phyloP scores from a whole-genome alignment of 2,888 invertebrate genomes.

The Globia sparganii region DNA sequence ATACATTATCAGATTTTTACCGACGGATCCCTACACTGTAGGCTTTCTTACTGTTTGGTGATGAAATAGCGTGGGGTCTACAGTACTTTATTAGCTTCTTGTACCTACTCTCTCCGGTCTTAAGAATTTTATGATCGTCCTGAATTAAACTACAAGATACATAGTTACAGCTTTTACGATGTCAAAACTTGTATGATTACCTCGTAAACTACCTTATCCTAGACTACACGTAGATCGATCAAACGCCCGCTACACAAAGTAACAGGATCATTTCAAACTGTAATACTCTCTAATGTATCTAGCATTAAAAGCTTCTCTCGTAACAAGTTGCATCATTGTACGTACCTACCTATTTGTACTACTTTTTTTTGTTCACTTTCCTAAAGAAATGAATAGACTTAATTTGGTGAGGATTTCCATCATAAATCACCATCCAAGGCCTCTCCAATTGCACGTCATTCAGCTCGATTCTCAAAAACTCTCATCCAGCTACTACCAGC shows the following conservation, averaged over 20 bases:
- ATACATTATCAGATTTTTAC: neutral
- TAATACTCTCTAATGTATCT: neutral
- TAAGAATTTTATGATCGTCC: neutral
- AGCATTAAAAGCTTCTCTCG: neutral
- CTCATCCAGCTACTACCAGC: no score
- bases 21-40: neutral
- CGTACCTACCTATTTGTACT: neutral
- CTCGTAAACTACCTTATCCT: conserved; percentile 40
- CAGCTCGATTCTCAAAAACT: no score
- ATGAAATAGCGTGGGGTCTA: neutral
- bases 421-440: no score
- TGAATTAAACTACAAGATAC: conserved; percentile 16
- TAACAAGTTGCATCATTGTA: neutral
- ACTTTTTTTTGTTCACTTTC: no score
- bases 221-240: conserved; percentile 1
- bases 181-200: conserved; percentile 43
- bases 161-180: conserved; percentile 34
- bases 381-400: neutral
- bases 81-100: neutral
- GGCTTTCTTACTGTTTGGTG: neutral
- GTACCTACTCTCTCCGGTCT: neutral
- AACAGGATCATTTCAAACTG: conserved; percentile 7
- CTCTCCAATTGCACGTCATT: no score
- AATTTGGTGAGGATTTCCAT: neutral
- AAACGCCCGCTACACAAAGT: conserved; percentile 31